phyloP scores from a whole-genome alignment of 2,113 vertebrate genomes.

The Cercopithecus mona region DNA sequence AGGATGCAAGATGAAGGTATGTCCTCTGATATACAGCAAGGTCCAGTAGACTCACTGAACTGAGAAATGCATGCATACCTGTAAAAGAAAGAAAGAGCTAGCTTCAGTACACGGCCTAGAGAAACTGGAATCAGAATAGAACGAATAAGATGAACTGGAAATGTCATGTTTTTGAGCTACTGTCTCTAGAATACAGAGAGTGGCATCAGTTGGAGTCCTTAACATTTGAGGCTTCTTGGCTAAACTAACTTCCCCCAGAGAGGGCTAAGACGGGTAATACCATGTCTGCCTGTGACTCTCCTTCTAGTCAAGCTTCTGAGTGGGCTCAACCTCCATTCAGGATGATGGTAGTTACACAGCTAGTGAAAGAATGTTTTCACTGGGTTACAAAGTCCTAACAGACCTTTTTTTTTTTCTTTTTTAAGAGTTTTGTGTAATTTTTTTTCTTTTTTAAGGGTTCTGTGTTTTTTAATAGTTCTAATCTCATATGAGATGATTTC shows the following conservation, averaged over 20 bases:
- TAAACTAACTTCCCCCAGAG: neutral
- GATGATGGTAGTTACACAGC: neutral
- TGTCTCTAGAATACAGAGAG: neutral
- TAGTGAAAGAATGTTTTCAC: neutral
- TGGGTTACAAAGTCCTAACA: neutral
- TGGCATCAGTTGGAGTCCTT: neutral
- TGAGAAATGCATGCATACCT: neutral
- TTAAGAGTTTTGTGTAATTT: neutral
- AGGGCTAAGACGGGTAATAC: neutral
- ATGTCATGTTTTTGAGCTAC: neutral
- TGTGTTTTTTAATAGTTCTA: neutral
- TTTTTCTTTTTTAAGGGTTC: neutral
- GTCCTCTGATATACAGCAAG: fast-evolving
- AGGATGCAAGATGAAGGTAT: too few relatives aligned
- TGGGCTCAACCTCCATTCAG: too few relatives aligned
- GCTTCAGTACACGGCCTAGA: neutral
- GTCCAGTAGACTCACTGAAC: neutral
- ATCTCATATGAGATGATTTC: neutral
- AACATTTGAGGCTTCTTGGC: neutral
- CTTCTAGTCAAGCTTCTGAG: neutral
- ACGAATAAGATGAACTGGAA: neutral
- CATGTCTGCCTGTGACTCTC: neutral
- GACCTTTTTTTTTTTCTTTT: neutral
- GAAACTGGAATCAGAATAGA: neutral
- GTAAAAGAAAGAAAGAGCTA: fast-evolving